Evolutionary conservation across 1,140 invertebrate genomes (phyloP).

Genomic region (Nomia melanderi): DNA sequence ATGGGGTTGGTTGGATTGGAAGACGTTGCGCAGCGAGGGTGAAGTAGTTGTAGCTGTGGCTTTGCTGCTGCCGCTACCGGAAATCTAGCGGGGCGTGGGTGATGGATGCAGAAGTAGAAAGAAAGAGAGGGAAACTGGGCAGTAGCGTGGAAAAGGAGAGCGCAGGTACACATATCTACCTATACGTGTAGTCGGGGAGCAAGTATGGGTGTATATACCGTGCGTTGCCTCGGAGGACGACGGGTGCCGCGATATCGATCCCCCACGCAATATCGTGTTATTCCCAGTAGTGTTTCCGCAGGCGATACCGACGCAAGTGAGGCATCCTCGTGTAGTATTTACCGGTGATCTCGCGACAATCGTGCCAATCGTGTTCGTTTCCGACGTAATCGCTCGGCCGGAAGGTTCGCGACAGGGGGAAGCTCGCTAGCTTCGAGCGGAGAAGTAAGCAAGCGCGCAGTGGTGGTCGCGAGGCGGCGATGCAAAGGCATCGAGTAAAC

Average conservation of each 20-base stretch:
- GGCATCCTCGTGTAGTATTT: slow-evolving; percentile 56
- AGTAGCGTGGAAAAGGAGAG: slow-evolving; percentile 1
- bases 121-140: slow-evolving; percentile 20
- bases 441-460: no score
- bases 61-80: background rate
- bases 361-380: background rate
- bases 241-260: slow-evolving; percentile 75
- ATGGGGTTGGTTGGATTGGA: no score
- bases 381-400: no score
- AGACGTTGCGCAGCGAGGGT: background rate
- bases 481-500: no score
- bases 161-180: slow-evolving; percentile 23
- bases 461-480: no score
- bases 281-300: slow-evolving; percentile 59
- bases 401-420: no score
- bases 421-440: no score
- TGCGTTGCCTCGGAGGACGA: slow-evolving; percentile 54
- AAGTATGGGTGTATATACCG: slow-evolving; percentile 34
- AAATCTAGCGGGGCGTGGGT: background rate
- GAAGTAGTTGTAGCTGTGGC: background rate
- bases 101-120: background rate
- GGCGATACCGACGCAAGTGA: slow-evolving; percentile 36
- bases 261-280: slow-evolving; percentile 71
- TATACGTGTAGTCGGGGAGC: slow-evolving; percentile 6
- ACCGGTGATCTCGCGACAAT: slow-evolving; percentile 9